Evolutionary conservation across 2,888 invertebrate species (phyloP).

Genomic region (Chrysotoxum bicinctum): DNA sequence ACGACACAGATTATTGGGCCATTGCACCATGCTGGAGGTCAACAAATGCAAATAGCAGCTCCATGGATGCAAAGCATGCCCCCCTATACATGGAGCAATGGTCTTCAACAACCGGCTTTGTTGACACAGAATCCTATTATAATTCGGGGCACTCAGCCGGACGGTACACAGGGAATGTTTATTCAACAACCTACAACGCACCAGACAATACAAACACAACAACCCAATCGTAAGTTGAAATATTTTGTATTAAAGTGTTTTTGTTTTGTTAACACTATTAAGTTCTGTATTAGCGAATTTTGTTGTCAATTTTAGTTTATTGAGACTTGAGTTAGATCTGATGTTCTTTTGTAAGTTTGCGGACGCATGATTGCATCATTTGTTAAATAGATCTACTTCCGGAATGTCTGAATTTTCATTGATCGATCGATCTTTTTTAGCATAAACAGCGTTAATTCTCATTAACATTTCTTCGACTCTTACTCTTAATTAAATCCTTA

Average conservation of each 20-base stretch:
- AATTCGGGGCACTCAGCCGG: constrained; percentile 88
- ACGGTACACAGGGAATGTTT: constrained; percentile 89
- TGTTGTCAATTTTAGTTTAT: no score
- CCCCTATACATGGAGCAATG: constrained; percentile 87
- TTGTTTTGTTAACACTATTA: neutral
- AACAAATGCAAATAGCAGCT: constrained; percentile 89
- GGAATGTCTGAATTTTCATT: no score
- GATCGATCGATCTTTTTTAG: no score
- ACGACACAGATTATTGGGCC: constrained; percentile 89
- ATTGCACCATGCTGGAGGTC: constrained; percentile 85
- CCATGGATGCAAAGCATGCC: constrained; percentile 90
- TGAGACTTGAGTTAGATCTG: no score
- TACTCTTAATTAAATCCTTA: no score
- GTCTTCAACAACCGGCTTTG: constrained; percentile 87
- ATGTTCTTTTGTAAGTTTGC: no score
- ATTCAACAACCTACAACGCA: constrained; percentile 86
- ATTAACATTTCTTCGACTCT: no score
- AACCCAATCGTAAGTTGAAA: constrained; percentile 85
- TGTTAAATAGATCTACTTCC: no score
- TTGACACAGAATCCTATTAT: constrained; percentile 91
- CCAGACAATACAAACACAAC: constrained; percentile 84
- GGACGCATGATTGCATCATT: no score
- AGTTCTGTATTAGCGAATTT: no score
- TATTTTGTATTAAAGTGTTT: neutral
- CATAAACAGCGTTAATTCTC: no score